These are phyloP conservation scores for Xestia rhomboidea DNA, from an alignment of 2,888 invertebrate genomes.

Conservation along the genomic window DNA sequence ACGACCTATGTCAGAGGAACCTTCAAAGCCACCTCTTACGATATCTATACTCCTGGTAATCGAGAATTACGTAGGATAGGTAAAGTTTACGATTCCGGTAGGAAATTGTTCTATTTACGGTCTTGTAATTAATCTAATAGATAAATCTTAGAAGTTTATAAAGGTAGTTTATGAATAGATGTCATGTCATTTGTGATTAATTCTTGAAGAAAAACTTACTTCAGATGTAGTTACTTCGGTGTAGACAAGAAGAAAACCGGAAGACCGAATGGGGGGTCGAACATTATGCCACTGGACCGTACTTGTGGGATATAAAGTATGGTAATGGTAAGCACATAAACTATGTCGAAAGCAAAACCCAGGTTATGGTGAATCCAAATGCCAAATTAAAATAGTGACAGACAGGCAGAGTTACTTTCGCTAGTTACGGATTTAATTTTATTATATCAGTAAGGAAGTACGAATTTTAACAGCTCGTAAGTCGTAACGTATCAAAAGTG, in stretches of 20 bases:
- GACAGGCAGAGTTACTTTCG: not conserved
- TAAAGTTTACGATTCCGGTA: conserved; percentile 45
- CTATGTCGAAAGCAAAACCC: not conserved
- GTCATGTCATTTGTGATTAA: not conserved
- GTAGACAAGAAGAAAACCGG: not conserved
- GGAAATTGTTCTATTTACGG: conserved; percentile 36
- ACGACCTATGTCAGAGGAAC: conserved; percentile 42
- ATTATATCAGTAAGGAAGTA: not conserved
- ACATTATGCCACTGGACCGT: not conserved
- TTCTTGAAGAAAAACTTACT: not conserved
- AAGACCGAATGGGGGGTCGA: not conserved
- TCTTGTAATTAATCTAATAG: conserved; percentile 2
- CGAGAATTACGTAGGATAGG: conserved; percentile 17
- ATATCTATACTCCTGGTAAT: not conserved
- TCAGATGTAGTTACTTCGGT: not conserved
- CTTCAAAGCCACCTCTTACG: conserved; percentile 31
- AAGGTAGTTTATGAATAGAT: conserved; percentile 4
- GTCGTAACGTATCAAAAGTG: not conserved
- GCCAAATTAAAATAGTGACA: not conserved
- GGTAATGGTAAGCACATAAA: no score
- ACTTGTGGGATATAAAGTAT: not conserved
- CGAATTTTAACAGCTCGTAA: not conserved
- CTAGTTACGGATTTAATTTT: not conserved
- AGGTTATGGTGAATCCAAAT: not conserved
- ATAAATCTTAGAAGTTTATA: conserved; percentile 22